Percentiles rank a stretch among this genome's conserved stretches.
phyloP scores from a whole-genome alignment of 1,140 invertebrate species.

The Ruditapes philippinarum region DNA sequence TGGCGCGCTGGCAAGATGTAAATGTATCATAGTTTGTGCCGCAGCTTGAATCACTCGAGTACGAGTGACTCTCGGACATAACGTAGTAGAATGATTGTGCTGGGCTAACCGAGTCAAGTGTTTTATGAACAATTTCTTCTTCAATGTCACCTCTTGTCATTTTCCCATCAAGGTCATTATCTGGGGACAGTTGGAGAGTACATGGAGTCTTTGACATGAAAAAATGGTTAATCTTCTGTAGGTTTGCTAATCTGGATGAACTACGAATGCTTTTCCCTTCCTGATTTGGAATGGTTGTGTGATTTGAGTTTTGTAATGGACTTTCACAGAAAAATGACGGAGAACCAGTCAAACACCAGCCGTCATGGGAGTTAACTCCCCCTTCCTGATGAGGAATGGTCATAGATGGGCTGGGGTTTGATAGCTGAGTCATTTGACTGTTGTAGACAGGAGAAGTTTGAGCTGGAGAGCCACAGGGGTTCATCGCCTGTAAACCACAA shows the following conservation, averaged over 20 bases:
- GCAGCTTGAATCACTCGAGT: conserved; percentile 48
- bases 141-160: conserved; percentile 59
- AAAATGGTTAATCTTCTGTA: conserved; percentile 52
- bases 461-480: not conserved
- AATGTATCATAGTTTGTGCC: conserved; percentile 52
- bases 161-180: conserved; percentile 34
- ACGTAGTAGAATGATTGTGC: conserved; percentile 56
- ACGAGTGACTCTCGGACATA: conserved; percentile 38
- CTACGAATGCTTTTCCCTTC: conserved; percentile 49
- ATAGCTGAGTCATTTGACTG: conserved; percentile 29
- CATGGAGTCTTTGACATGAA: conserved; percentile 31
- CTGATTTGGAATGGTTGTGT: conserved; percentile 51
- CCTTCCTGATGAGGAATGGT: conserved; percentile 67
- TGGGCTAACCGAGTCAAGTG: conserved; percentile 32
- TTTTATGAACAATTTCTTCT: conserved; percentile 50
- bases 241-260: conserved; percentile 23
- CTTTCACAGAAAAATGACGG: conserved; percentile 54
- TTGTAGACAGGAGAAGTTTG: conserved; percentile 41
- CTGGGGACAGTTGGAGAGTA: conserved; percentile 42
- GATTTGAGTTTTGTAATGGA: conserved; percentile 46
- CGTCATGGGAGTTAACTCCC: conserved; percentile 62
- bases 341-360: conserved; percentile 62
- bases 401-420: conserved; percentile 47
- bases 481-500: conserved; percentile 23
- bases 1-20: conserved; percentile 47